Conservation (phyloP, 2,888 invertebrate genomes). For the Urechis unicinctus region DNA sequence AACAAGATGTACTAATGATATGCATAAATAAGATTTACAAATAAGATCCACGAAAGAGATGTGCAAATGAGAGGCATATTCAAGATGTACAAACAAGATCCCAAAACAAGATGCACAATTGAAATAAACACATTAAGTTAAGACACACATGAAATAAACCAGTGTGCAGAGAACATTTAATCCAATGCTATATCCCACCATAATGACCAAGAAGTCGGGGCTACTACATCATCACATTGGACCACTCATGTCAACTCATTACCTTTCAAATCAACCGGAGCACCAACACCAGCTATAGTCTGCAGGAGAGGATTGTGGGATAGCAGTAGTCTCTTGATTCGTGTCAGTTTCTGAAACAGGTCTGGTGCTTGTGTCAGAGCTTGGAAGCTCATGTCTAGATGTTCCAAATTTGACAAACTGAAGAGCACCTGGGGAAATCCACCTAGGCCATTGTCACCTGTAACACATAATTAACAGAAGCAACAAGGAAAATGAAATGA, state of each 20-base stretch:
- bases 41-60: too few species aligned
- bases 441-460: not conserved
- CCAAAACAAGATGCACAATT: not conserved
- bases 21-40: too few species aligned
- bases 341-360: constrained; percentile 23
- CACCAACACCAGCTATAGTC: constrained; percentile 6
- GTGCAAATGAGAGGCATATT: too few species aligned
- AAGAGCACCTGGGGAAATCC: constrained; percentile 28
- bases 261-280: constrained; percentile 1
- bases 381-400: constrained; percentile 32
- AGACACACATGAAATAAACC: too few species aligned
- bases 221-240: too few species aligned
- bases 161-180: too few species aligned
- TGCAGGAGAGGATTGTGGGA: constrained; percentile 28
- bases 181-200: too few species aligned
- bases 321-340: constrained; percentile 27
- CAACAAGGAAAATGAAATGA: not conserved
- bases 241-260: too few species aligned
- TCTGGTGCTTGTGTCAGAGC: constrained; percentile 29
- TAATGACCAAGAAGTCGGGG: too few species aligned
- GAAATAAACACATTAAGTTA: too few species aligned
- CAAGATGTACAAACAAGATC: too few species aligned
- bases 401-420: constrained; percentile 23
- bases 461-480: not conserved
- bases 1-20: too few species aligned